Evolutionary conservation across 2,797 vertebrate species (phyloP).

Genomic region (Sarcoramphus papa): DNA sequence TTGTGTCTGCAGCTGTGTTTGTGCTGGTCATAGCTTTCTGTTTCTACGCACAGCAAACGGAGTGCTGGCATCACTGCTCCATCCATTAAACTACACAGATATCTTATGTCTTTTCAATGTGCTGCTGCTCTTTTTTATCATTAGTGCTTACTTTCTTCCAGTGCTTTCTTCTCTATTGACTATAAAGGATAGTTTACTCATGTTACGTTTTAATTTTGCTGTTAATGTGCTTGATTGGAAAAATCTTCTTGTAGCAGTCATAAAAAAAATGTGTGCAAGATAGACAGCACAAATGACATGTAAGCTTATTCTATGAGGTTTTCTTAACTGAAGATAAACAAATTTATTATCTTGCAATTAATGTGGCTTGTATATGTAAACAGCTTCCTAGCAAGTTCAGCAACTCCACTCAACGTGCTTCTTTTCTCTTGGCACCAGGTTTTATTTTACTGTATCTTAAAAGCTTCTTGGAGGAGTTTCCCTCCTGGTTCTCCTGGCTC

Average conservation of each 20-base stretch:
- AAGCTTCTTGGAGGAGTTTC: background rate
- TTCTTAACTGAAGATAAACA: constrained; percentile 29
- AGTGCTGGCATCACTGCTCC: background rate
- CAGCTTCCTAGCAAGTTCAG: background rate
- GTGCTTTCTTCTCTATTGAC: background rate
- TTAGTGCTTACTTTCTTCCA: background rate
- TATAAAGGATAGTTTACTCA: background rate
- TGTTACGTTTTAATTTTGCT: background rate
- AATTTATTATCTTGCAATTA: constrained; percentile 28
- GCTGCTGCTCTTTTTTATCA: background rate
- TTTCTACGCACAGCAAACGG: background rate
- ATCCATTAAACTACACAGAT: background rate
- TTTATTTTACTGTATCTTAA: background rate
- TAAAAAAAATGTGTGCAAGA: background rate
- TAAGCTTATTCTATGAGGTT: background rate
- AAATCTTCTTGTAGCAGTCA: background rate
- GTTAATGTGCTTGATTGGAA: background rate
- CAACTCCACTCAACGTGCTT: background rate
- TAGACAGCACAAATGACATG: background rate
- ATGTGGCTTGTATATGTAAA: background rate
- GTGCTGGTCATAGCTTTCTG: background rate
- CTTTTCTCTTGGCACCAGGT: background rate
- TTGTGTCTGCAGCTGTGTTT: background rate
- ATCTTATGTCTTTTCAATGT: background rate
- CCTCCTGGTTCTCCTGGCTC: background rate